A percentile compares a stretch with the other conserved stretches of the same genome.
Conservation (phyloP, 30 jellyfish, hydroid and myxozoan species). For the Aurelia sp. region DNA sequence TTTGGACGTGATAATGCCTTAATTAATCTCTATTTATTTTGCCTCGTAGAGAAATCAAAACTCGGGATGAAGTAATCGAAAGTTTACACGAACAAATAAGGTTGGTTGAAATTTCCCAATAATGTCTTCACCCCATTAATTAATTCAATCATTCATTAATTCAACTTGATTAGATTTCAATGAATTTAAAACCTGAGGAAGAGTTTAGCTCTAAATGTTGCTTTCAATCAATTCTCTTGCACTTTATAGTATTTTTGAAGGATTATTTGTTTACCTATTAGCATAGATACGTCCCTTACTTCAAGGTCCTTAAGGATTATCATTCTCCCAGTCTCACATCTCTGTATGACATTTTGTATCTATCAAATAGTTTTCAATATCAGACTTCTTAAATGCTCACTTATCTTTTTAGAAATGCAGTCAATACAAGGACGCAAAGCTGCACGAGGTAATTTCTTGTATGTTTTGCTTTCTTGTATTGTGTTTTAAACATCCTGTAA, state of each 20-base stretch:
- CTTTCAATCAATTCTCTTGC: neutral
- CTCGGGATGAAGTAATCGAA: conserved; percentile 93
- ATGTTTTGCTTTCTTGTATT: too few species aligned
- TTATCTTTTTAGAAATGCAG: neutral
- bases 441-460: neutral
- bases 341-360: neutral
- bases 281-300: neutral
- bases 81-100: conserved; percentile 86
- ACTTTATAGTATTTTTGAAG: too few species aligned
- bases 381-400: neutral
- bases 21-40: too few species aligned
- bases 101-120: conserved; percentile 10
- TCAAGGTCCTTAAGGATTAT: too few species aligned
- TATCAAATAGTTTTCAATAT: neutral
- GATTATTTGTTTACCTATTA: too few species aligned
- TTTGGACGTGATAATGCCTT: too few species aligned
- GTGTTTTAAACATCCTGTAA: too few species aligned
- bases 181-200: too few species aligned
- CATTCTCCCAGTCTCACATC: too few species aligned
- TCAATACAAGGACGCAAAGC: neutral
- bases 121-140: neutral
- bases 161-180: too few species aligned
- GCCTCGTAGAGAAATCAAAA: conserved; percentile 70
- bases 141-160: neutral
- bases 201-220: too few species aligned